phyloP scores from a whole-genome alignment of 2,113 vertebrate species.

The Poecile atricapillus region DNA sequence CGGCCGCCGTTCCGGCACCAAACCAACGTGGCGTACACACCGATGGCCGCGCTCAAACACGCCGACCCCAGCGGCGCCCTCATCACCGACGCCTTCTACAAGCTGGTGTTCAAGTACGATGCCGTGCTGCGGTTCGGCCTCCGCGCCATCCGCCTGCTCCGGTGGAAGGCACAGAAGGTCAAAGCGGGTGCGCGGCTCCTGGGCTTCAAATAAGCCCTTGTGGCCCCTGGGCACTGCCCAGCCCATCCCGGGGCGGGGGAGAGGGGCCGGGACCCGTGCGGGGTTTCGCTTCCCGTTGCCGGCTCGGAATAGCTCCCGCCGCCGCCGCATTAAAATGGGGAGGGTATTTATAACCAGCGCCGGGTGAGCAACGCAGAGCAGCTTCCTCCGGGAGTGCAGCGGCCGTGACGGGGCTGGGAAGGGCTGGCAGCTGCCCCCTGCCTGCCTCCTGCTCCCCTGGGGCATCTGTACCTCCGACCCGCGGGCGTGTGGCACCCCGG shows the following conservation, averaged over 20 bases:
- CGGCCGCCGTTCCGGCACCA: slow-evolving; percentile 52
- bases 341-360: slow-evolving; percentile 28
- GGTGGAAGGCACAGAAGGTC: slow-evolving; percentile 43
- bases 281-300: slow-evolving; percentile 54
- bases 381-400: slow-evolving; percentile 32
- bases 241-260: neutral
- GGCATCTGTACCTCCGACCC: neutral
- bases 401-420: slow-evolving; percentile 23
- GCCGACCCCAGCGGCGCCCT: slow-evolving; percentile 51
- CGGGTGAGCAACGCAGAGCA: neutral
- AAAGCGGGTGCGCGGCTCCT: neutral
- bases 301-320: neutral
- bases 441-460: neutral
- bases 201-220: slow-evolving; percentile 18
- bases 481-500: neutral
- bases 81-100: slow-evolving; percentile 26
- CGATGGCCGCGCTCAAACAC: slow-evolving; percentile 41
- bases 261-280: neutral
- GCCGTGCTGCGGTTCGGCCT: slow-evolving; percentile 47
- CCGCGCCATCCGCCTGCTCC: slow-evolving; percentile 46
- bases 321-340: slow-evolving; percentile 30
- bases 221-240: neutral
- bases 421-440: neutral
- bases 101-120: slow-evolving; percentile 32
- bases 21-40: slow-evolving; percentile 31